phyloP scores from a whole-genome alignment of 2,888 invertebrate species.

The Acronicta psi region DNA sequence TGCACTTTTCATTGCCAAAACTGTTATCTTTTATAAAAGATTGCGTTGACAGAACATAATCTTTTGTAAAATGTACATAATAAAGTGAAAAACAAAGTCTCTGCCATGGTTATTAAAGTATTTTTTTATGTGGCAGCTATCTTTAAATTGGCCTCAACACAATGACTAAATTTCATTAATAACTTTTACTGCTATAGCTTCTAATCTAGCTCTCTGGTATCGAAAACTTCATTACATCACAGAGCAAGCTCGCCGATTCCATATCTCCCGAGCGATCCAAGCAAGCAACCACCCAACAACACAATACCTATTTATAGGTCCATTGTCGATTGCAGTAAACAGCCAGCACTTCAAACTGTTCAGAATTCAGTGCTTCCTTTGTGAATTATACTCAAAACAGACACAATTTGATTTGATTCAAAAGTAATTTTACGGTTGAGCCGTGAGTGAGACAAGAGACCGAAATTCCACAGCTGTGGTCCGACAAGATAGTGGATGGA shows the following conservation, averaged over 20 bases:
- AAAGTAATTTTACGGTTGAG: constrained; percentile 46
- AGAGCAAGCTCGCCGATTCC: constrained; percentile 66
- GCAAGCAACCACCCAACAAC: constrained; percentile 60
- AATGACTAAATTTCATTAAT: too few species aligned
- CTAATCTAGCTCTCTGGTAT: too few species aligned
- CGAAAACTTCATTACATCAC: constrained; percentile 27
- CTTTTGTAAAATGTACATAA: too few species aligned
- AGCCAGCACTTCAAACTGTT: constrained; percentile 17
- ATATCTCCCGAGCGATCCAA: constrained; percentile 63
- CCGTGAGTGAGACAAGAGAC: constrained; percentile 14
- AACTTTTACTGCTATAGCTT: too few species aligned
- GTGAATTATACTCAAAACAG: constrained; percentile 25
- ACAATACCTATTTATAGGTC: constrained; percentile 68
- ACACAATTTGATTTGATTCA: constrained; percentile 38
- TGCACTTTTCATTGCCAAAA: too few species aligned
- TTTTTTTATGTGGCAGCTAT: too few species aligned
- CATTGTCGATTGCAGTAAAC: constrained; percentile 44
- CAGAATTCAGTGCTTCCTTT: constrained; percentile 17
- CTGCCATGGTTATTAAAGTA: too few species aligned
- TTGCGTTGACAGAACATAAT: too few species aligned
- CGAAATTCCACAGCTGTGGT: constrained; percentile 30
- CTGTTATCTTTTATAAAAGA: too few species aligned
- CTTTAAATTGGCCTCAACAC: too few species aligned
- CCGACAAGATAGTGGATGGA: constrained; percentile 14
- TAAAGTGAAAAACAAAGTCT: too few species aligned